phyloP scores from a whole-genome alignment of 1,140 invertebrate species.

The Trachymyrmex septentrionalis region DNA sequence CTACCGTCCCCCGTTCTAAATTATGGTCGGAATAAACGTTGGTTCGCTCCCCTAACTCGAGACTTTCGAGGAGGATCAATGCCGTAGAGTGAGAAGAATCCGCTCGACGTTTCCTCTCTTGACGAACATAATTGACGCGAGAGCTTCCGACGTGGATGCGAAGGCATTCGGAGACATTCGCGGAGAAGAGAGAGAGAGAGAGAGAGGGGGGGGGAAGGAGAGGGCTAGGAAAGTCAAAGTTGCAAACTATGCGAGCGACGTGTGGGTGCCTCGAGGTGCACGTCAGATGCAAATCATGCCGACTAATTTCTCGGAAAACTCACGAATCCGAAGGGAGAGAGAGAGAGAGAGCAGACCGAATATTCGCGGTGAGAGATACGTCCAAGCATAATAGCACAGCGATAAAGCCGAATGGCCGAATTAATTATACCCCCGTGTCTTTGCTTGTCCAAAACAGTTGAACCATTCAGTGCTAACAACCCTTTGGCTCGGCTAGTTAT shows the following conservation, averaged over 20 bases:
- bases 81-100: slow-evolving; percentile 56
- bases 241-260: slow-evolving; percentile 84
- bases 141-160: slow-evolving; percentile 33
- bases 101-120: slow-evolving; percentile 50
- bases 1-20: background rate
- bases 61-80: slow-evolving; percentile 43
- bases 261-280: slow-evolving; percentile 81
- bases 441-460: slow-evolving; percentile 61
- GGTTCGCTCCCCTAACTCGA: slow-evolving; percentile 29
- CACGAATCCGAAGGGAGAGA: slow-evolving; percentile 71
- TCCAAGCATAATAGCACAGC: slow-evolving; percentile 61
- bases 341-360: slow-evolving; percentile 50
- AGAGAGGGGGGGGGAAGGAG: slow-evolving; percentile 17
- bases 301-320: slow-evolving; percentile 86
- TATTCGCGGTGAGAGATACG: slow-evolving; percentile 64
- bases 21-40: slow-evolving; percentile 26
- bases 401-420: slow-evolving; percentile 74
- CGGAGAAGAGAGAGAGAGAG: slow-evolving; percentile 35
- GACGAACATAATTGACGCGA: slow-evolving; percentile 73
- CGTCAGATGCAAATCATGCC: slow-evolving; percentile 86
- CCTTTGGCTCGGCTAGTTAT: slow-evolving; percentile 42
- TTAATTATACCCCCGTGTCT: slow-evolving; percentile 68
- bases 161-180: slow-evolving; percentile 65
- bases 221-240: slow-evolving; percentile 72
- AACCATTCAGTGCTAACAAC: slow-evolving; percentile 49